Percentiles rank a stretch among this genome's conserved stretches.
phyloP scores from a whole-genome alignment of 2,888 invertebrate genomes.

The Drosophila quinaria region DNA sequence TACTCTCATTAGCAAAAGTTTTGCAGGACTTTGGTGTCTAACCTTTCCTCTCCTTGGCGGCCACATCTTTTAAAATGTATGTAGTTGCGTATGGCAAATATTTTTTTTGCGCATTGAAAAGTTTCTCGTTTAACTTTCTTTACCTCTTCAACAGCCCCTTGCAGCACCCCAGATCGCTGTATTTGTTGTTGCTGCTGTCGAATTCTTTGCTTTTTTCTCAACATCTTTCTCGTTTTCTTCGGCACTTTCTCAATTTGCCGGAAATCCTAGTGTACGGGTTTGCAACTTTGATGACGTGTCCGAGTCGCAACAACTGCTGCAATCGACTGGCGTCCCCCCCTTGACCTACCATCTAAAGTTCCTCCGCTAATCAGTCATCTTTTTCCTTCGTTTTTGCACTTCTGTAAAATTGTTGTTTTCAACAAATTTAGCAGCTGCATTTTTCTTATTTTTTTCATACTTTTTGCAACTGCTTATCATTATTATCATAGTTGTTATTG shows the following conservation, averaged over 20 bases:
- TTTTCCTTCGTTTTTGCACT: background rate
- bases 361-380: conserved; percentile 59
- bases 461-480: conserved; percentile 40
- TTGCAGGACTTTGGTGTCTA: conserved; percentile 49
- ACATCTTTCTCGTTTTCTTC: conserved; percentile 39
- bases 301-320: conserved; percentile 47
- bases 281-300: conserved; percentile 64
- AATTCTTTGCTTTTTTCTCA: conserved; percentile 12
- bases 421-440: conserved; percentile 37
- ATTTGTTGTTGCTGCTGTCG: conserved; percentile 36
- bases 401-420: conserved; percentile 35
- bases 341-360: conserved; percentile 25
- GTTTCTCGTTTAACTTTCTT: conserved; percentile 78
- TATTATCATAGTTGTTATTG: conserved; percentile 27
- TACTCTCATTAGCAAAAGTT: conserved; percentile 80
- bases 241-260: conserved; percentile 70
- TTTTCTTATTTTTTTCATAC: conserved; percentile 7
- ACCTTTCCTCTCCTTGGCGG: conserved; percentile 49
- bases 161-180: conserved; percentile 4
- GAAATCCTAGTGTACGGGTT: conserved; percentile 42
- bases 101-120: conserved; percentile 55
- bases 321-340: conserved; percentile 49
- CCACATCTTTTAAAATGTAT: conserved; percentile 43
- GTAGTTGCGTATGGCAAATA: conserved; percentile 45
- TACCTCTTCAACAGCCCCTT: conserved; percentile 10